Base-by-base conservation (phyloP, 2,113 vertebrate genomes). In the Corvus cornix region DNA sequence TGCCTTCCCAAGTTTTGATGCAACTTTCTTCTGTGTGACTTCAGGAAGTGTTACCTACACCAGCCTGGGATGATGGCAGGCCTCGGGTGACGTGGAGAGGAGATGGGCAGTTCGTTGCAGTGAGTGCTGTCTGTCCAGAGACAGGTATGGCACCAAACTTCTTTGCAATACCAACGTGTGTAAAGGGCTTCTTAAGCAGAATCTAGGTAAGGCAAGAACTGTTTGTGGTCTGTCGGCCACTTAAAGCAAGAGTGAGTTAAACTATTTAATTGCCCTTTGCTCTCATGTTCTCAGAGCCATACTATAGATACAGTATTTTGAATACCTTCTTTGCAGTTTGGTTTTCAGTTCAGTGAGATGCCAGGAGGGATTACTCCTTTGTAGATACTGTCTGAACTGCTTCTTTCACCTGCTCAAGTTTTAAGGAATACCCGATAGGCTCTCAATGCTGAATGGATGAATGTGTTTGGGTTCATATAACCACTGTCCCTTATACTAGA, bases 31-130 rank as follows among this genome's bases (percentile, higher is more conserved):
- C 52, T 86, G 13, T 75, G 31, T 84, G 56, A 33, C 35, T 92
- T 58, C 89, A 99, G 99, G 98, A 98, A 35, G 97, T 98, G 48
- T 95, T 97, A 82, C 98, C 98, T 6, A 74, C 98, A 19, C 85
- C 99, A 84, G 72, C 97, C 23, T 99, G 99, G 99, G 99, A 99
- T 33, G 99, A 99, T 35, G 96, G 97, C 33, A 97, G 72, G 70
- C 98, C 98, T 10, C 97, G 98, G 8, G 97, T 99, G 66, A 99
- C 98, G 0, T 99, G 99, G 99, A 98, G 99, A 96, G 99, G 99
- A 5, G 99, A 99, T 1, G 99, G 99, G 6, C 99, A 99, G 75
- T 98, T 99, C 81, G 99, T 99, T 97, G 99, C 99, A 21, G 98
- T 99, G 94, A 98, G 99, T 41, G 97, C 98, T 58, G 81, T 99